Base-by-base conservation (phyloP, 2,888 invertebrate species). In the Caenorhabditis sp. region DNA sequence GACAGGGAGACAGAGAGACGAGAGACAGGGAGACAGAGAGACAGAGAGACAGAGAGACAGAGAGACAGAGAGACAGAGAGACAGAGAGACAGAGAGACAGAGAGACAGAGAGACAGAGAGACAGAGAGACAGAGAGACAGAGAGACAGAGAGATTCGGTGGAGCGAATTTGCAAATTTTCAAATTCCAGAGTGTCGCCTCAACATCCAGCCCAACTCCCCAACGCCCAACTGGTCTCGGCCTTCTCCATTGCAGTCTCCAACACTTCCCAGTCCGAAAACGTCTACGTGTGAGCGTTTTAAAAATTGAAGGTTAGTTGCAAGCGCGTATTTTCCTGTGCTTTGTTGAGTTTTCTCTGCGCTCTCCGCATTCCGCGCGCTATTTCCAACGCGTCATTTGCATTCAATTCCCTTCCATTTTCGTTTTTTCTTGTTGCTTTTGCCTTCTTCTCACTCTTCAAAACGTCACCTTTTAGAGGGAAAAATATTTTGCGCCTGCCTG, bases 261-360 rank as follows among this genome's bases (percentile, higher is more conserved):
- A 67, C 89, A 88, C 69, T 85, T 89, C 49, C 88, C 89, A 7
- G 87, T 88, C 14, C 83, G 88, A 20, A 88, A 87, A 70, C 84
- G 89, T n/a, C 84, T 89, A 1, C 87, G 89, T 59, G 88, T 89
- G n/a, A 76, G 72, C 10, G 73, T 87, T 21, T 67, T 85, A 31
- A 86, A 85, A 60, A 83, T 85, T 36, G 86, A 85, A 77, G 86
- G 85, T 81, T 31, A 62, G 78, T 68, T 43, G 10, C 43, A 54
- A n/a, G 3, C 10, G 31, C 10, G 31, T 20, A 31, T 31, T 4
- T 31, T 31, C n/a, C 14, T 27, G 38, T 14, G 38, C 21, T 26
- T 27, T 52, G n/a, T 43, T 54, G 69, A 59, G 59, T 43, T 14
- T 43, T 43, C 2, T 43, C 43, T 43, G 43, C 43, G 17, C n/a